Percentiles rank a stretch among this genome's conserved stretches.
Conservation (phyloP, 2,888 invertebrate species). For the Drosophila paracracens region DNA sequence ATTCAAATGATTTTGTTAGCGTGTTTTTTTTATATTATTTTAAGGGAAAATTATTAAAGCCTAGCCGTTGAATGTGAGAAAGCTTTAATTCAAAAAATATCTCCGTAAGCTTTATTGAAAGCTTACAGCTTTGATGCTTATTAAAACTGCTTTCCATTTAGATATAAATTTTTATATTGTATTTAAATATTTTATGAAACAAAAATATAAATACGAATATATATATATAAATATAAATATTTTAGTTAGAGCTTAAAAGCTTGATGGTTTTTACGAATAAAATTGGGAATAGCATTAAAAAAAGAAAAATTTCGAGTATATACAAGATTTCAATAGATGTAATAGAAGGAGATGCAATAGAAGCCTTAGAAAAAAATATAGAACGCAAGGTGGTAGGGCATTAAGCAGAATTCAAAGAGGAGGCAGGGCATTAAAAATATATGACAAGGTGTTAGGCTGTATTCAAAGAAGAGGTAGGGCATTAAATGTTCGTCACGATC, state of each 20-base stretch:
- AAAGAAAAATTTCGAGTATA: background rate
- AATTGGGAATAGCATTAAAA: background rate
- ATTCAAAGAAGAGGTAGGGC: background rate
- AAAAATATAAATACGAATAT: background rate
- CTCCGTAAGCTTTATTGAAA: background rate
- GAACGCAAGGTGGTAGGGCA: no score
- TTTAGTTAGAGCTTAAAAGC: background rate
- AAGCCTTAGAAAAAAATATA: background rate
- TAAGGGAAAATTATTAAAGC: background rate
- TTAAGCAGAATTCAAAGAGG: no score
- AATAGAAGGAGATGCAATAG: background rate
- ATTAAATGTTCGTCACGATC: background rate
- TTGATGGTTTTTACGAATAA: background rate
- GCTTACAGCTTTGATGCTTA: background rate
- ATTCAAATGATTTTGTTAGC: background rate
- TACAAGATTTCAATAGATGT: background rate
- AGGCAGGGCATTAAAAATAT: no score
- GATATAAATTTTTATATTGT: fast-evolving
- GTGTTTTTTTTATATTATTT: background rate
- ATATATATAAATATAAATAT: background rate
- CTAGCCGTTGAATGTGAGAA: background rate
- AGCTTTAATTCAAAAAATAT: background rate
- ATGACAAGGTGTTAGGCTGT: background rate
- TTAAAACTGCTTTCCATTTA: background rate
- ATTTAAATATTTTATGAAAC: background rate